Percentiles rank a stretch among this genome's conserved stretches.
Evolutionary conservation across 1,140 invertebrate genomes (phyloP).

Genomic region (Parapsyche elsis): DNA sequence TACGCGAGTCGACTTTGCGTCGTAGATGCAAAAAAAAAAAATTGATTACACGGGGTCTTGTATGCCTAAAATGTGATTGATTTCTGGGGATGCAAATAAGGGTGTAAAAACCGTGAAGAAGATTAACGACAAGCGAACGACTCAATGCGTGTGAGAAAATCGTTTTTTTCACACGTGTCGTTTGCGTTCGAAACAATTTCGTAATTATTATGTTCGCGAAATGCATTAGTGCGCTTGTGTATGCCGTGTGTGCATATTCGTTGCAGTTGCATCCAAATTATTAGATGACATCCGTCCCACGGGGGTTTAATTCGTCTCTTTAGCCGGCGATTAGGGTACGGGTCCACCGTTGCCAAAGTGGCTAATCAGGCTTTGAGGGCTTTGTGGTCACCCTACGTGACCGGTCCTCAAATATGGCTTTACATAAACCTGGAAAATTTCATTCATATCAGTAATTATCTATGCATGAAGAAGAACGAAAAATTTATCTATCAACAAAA

Average conservation of each 20-base stretch:
- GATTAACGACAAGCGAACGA: background rate
- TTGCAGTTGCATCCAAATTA: constrained; percentile 42
- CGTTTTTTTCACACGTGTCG: background rate
- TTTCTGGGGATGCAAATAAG: constrained; percentile 50
- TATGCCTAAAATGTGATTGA: constrained; percentile 52
- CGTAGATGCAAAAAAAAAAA: background rate
- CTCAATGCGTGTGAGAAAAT: constrained; percentile 1
- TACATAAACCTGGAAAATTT: too few species aligned
- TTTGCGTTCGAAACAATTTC: background rate
- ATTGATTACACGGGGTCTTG: background rate
- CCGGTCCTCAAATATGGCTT: background rate
- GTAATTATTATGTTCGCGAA: too few species aligned
- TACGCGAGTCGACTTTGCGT: constrained; percentile 13
- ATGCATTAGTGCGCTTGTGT: too few species aligned
- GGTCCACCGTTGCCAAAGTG: constrained; percentile 39
- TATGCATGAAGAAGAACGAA: too few species aligned
- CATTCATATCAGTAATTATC: too few species aligned
- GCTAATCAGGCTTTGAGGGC: constrained; percentile 52
- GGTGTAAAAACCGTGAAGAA: constrained; percentile 7
- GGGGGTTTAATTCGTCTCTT: constrained; percentile 48
- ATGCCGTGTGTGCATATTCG: constrained; percentile 12
- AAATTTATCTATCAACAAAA: too few species aligned
- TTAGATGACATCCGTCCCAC: constrained; percentile 52
- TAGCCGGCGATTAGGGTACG: constrained; percentile 48
- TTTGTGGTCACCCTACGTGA: constrained; percentile 31